These are phyloP conservation scores for Gobio gobio DNA, from an alignment of 2,113 vertebrate genomes.

Conservation along the genomic window DNA sequence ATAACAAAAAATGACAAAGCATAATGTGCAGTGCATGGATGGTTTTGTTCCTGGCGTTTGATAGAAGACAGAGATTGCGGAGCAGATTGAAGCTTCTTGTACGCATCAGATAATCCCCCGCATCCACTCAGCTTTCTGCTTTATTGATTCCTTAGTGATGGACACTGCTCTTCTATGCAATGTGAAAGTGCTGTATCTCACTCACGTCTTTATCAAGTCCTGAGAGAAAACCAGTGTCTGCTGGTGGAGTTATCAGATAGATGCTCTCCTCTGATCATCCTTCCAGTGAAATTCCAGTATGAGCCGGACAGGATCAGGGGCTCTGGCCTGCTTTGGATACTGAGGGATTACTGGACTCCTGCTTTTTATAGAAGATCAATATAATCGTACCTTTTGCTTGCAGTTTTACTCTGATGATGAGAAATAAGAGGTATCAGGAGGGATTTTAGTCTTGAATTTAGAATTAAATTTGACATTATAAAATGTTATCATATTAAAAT, in stretches of 20 bases:
- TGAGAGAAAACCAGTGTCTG: slow-evolving; percentile 17
- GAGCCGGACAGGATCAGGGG: not conserved
- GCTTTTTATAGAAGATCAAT: slow-evolving; percentile 15
- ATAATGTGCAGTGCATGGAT: not conserved
- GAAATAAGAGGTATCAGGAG: not conserved
- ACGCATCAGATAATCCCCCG: slow-evolving; percentile 7
- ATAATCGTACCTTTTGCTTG: not conserved
- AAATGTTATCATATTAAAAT: not conserved
- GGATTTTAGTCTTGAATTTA: not conserved
- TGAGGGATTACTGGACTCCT: not conserved
- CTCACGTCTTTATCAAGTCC: slow-evolving; percentile 2
- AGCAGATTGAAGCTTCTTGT: slow-evolving; percentile 6
- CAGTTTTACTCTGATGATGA: not conserved
- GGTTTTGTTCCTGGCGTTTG: not conserved
- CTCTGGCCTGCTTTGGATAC: not conserved
- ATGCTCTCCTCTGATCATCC: slow-evolving; percentile 15
- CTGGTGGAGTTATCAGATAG: not conserved
- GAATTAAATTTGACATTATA: not conserved
- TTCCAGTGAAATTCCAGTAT: not conserved
- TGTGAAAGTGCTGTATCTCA: not conserved
- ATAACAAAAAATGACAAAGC: not conserved
- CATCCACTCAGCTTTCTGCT: not conserved
- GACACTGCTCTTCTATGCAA: not conserved
- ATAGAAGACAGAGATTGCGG: not conserved
- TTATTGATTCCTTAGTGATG: not conserved